Base-by-base conservation (phyloP, 2,113 vertebrate genomes). In the Albula goreensis region DNA sequence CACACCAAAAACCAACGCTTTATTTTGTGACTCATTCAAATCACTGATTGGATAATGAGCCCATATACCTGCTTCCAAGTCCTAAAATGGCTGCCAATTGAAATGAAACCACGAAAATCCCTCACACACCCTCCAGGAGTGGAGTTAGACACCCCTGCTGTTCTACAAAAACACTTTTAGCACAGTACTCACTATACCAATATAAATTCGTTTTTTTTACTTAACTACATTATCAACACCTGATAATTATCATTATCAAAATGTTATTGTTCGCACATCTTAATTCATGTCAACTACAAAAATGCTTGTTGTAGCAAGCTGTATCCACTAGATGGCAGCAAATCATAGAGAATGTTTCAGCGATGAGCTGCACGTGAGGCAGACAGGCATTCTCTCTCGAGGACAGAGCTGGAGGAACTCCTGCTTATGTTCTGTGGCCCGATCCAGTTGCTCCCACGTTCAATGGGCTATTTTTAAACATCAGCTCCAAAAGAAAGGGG, bases 241-340 rank as follows among this genome's bases (percentile, higher is more conserved):
- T 19, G 15, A 66, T 66, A 19, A 4, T 19, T 41, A 66, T 66
- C 60, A 66, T 15, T 3, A 19, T 4, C 17, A 19, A 66, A 19
- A 66, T 66, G 17, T 66, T 41, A 41, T 41, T 41, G 31, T 41
- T 41, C 31, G 31, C 31, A 41, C 31, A 41, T 1, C 31, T 41
- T 41, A 41, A 41, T 41, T 41, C 31, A 41, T 41, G 31, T 41
- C 31, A 41, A 41, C 0, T 41, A 41, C 31, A 41, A 41, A 41
- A 60, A 9, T 13, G 56, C 17, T 4, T 70, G 19, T 70, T 0
- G 5, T 19, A 70, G 63, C 70, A 74, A 9, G 1, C 10, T 31
- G n/a, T 3, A 79, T 41, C 83, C 87, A 85, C 80, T 50, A 89
- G 87, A 86, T 80, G 87, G 83, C 85, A 85, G 85, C 84, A 85